phyloP scores from a whole-genome alignment of 2,888 invertebrate genomes.

The Stenchaetothrips biformis region DNA sequence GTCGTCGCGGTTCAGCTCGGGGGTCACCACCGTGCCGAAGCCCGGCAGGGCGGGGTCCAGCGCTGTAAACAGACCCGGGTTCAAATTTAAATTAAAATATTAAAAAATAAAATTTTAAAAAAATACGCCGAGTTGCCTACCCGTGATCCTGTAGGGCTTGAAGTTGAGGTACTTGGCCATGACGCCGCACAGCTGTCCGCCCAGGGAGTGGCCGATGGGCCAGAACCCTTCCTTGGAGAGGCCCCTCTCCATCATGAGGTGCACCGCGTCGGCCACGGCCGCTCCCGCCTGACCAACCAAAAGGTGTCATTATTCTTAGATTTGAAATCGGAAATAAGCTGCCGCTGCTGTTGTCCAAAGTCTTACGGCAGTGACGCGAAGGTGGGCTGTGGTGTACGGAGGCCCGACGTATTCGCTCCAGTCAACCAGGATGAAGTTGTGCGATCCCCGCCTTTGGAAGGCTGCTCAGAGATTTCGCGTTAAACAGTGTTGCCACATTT shows the following conservation, averaged over 20 bases:
- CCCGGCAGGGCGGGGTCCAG: neutral
- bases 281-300: neutral
- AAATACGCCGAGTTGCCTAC: too few relatives aligned
- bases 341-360: too few relatives aligned
- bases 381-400: neutral
- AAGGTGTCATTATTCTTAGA: too few relatives aligned
- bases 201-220: constrained; percentile 4
- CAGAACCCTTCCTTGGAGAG: neutral
- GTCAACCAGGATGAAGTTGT: constrained; percentile 28
- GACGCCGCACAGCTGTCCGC: neutral
- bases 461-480: too few relatives aligned
- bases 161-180: neutral
- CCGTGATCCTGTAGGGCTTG: neutral
- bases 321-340: too few relatives aligned
- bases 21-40: neutral
- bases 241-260: neutral
- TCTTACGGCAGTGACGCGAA: neutral
- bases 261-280: neutral
- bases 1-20: constrained; percentile 12
- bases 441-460: neutral
- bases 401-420: constrained; percentile 30
- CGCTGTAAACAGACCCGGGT: neutral
- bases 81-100: too few relatives aligned
- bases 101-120: too few relatives aligned
- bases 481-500: too few relatives aligned